Evolutionary conservation across 2,113 vertebrate genomes (phyloP).

Genomic region (Odontophorus gujanensis): DNA sequence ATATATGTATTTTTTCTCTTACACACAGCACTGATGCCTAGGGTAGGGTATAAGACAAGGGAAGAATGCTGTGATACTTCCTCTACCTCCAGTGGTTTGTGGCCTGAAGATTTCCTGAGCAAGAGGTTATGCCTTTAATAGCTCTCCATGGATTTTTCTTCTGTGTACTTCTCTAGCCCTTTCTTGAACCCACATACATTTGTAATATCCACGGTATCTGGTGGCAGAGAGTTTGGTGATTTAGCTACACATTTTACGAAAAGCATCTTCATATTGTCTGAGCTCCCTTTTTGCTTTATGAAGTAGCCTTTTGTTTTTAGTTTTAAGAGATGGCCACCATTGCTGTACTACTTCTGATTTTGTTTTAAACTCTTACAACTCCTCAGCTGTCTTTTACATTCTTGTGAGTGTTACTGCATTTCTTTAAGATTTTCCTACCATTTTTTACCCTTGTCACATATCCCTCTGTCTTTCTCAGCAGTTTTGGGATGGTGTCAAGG

Average conservation of each 20-base stretch:
- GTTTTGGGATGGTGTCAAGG: not conserved
- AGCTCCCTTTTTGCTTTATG: not conserved
- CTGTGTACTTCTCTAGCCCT: constrained; percentile 11
- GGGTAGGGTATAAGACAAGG: not conserved
- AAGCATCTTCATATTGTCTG: not conserved
- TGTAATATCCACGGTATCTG: not conserved
- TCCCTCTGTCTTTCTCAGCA: not conserved
- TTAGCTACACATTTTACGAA: not conserved
- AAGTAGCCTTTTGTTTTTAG: not conserved
- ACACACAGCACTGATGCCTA: accelerated
- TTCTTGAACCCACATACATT: not conserved
- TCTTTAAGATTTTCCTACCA: not conserved
- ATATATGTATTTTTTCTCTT: not conserved
- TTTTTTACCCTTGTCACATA: not conserved
- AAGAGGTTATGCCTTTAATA: constrained; percentile 7
- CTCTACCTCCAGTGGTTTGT: not conserved
- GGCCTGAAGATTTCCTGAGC: constrained; percentile 21
- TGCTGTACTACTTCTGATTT: not conserved
- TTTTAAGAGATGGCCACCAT: not conserved
- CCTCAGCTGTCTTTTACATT: not conserved
- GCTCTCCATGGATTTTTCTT: constrained; percentile 10
- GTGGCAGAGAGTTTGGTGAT: not conserved
- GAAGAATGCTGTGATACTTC: not conserved
- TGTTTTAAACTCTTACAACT: not conserved
- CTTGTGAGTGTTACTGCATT: not conserved